Conservation (phyloP, 2,888 invertebrate species). For the Tiliacea aurago region DNA sequence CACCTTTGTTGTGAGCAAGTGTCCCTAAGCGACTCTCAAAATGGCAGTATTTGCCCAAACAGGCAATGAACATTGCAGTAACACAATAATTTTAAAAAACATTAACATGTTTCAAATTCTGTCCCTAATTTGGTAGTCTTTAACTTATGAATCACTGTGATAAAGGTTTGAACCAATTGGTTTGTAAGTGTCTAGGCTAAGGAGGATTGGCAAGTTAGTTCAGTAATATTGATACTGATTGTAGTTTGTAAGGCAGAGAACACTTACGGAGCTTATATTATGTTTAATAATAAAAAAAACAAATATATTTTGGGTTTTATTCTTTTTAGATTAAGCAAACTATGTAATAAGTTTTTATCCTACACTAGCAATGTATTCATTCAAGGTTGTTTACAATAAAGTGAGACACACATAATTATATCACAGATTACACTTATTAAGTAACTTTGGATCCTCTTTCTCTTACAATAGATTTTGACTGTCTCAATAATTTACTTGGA, state of each 20-base stretch:
- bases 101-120: background rate
- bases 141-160: conserved; percentile 71
- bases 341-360: conserved; percentile 26
- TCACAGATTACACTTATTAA: conserved; percentile 69
- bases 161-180: conserved; percentile 68
- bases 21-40: background rate
- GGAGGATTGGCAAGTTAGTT: conserved; percentile 39
- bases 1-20: background rate
- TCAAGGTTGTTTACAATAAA: conserved; percentile 53
- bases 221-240: conserved; percentile 51
- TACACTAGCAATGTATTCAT: conserved; percentile 35
- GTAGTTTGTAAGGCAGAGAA: conserved; percentile 66
- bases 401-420: conserved; percentile 34
- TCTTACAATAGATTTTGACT: conserved; percentile 83
- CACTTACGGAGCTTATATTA: conserved; percentile 72
- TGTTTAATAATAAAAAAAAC: conserved; percentile 72
- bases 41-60: background rate
- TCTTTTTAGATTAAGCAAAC: conserved; percentile 25
- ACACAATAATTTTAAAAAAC: background rate
- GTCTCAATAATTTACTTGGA: conserved; percentile 84
- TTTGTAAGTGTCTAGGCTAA: conserved; percentile 60
- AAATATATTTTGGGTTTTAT: conserved; percentile 60
- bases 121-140: conserved; percentile 37
- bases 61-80: background rate
- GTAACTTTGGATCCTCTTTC: conserved; percentile 91